A percentile compares a stretch with the other conserved stretches of the same genome.
phyloP scores from a whole-genome alignment of 2,888 invertebrate genomes.

The Rhagium mordax region DNA sequence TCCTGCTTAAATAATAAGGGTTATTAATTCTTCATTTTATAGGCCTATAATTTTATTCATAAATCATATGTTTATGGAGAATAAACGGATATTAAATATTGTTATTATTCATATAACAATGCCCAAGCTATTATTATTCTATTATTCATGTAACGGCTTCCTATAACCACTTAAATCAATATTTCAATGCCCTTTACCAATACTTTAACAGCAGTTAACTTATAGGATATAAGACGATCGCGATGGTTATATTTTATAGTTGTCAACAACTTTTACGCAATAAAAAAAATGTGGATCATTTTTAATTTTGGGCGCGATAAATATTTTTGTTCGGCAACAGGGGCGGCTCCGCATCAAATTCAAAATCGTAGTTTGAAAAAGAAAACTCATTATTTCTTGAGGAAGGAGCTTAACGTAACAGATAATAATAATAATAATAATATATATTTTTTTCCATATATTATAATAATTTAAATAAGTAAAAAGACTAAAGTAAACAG shows the following conservation, averaged over 20 bases:
- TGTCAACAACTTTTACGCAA: not conserved
- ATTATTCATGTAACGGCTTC: not conserved
- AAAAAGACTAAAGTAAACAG: too few relatives aligned
- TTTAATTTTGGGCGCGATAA: not conserved
- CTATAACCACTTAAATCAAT: not conserved
- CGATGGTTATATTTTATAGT: constrained; percentile 1
- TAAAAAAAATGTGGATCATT: not conserved
- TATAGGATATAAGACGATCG: constrained; percentile 9
- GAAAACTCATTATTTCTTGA: too few relatives aligned
- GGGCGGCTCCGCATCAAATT: too few relatives aligned
- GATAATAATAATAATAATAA: too few relatives aligned
- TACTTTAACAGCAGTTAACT: constrained; percentile 12
- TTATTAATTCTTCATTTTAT: not conserved
- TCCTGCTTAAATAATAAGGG: not conserved
- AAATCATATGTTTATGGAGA: not conserved
- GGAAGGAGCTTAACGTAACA: too few relatives aligned
- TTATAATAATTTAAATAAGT: too few relatives aligned
- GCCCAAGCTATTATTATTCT: not conserved
- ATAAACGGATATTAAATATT: not conserved
- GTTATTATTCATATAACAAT: not conserved
- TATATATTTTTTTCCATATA: too few relatives aligned
- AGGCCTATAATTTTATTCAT: not conserved
- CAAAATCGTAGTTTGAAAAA: too few relatives aligned
- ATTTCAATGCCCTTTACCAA: constrained; percentile 20
- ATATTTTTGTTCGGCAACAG: not conserved